phyloP scores from a whole-genome alignment of 2,113 vertebrate genomes.

The Podiceps cristatus region DNA sequence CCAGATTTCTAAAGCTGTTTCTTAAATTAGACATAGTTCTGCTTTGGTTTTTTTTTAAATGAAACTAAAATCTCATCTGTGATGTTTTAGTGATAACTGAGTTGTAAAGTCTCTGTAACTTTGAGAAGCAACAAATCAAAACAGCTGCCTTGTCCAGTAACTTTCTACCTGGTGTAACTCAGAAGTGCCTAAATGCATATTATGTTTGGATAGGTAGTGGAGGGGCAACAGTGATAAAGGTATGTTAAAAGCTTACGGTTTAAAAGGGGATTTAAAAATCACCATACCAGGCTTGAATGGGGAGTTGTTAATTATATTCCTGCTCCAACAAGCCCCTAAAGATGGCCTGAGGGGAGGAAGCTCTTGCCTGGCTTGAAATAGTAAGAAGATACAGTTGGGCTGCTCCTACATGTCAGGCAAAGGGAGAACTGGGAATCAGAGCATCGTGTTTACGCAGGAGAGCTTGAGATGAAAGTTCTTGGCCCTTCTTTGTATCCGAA shows the following conservation, averaged over 20 bases:
- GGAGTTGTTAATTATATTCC: constrained; percentile 35
- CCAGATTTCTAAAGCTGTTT: not conserved
- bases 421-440: not conserved
- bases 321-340: constrained; percentile 54
- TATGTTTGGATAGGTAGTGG: not conserved
- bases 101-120: not conserved
- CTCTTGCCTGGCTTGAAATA: constrained; percentile 7
- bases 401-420: not conserved
- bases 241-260: not conserved
- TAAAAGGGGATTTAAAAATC: not conserved
- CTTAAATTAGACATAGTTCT: not conserved
- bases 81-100: not conserved
- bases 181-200: not conserved
- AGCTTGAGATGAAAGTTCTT: not conserved
- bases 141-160: not conserved
- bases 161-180: not conserved
- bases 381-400: not conserved
- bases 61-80: not conserved
- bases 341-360: constrained; percentile 39
- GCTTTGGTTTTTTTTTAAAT: not conserved
- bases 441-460: not conserved
- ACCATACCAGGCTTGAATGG: not conserved
- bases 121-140: not conserved
- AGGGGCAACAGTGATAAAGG: not conserved
- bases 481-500: not conserved